Base-by-base conservation (phyloP, 2,888 invertebrate species). In the Apodemia hepburni region DNA sequence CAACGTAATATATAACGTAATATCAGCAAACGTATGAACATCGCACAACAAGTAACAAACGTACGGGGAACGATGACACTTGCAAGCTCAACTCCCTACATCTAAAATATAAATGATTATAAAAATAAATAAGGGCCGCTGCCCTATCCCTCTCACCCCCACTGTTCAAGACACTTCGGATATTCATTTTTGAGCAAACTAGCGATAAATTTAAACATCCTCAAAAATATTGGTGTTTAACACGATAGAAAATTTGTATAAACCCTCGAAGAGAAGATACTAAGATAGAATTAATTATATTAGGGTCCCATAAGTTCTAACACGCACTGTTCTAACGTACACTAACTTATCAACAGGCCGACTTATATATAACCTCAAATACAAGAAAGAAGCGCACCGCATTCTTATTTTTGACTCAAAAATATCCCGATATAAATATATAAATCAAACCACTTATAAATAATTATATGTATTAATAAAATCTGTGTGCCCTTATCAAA, bases 71-170 rank as follows among this genome's bases (percentile, higher is more conserved):
- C 51, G 51, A 51, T 79, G 78, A 85, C 84, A 84, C 80, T 82
- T 78, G 78, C 69, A 82, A 80, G 77, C 80, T 78, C 81, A 80
- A 75, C 69, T 79, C 79, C 81, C 83, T 86, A 86, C 73, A 80
- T 78, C 84, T 88, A 88, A 74, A 81, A 83, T 87, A 88, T 87
- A 87, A 88, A 88, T 83, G 87, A 86, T 88, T 89, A 90, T 84
- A 88, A 90, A 89, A 90, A 90, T 88, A 90, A 89, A 89, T 88
- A 88, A 83, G 87, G 84, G 85, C 76, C 72, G 68, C 70, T 73
- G 74, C 78, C 78, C 84, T 80, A 81, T 77, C 80, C 82, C 82
- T 80, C 71, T 76, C 75, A 76, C 81, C 76, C 71, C 75, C 71
- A 61, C 45, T 59, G 45, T 58, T 61, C 71, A 68, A 72, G 74